phyloP scores from a whole-genome alignment of 2,797 vertebrate genomes.

The Epinephelus awoara region DNA sequence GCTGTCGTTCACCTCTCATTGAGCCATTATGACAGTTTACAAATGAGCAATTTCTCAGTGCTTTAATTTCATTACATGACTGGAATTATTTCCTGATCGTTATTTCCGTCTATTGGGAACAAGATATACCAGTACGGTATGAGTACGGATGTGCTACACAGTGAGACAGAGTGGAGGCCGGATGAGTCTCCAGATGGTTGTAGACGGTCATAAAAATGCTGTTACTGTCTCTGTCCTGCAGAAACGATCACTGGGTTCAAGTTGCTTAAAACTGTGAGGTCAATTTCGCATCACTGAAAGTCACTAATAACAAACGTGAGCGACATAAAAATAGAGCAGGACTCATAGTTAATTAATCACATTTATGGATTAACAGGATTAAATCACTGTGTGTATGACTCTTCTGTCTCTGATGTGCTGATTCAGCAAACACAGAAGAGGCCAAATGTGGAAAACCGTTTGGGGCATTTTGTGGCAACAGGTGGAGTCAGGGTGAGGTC shows the following conservation, averaged over 20 bases:
- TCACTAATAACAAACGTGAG: background rate
- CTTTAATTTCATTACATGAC: slow-evolving; percentile 4
- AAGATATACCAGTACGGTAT: slow-evolving; percentile 1
- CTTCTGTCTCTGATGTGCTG: slow-evolving; percentile 7
- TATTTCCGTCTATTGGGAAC: slow-evolving; percentile 10
- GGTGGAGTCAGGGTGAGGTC: slow-evolving; percentile 29
- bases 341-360: background rate
- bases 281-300: background rate
- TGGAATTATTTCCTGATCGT: slow-evolving; percentile 19
- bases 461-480: slow-evolving; percentile 32
- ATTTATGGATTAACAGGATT: background rate
- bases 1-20: background rate
- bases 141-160: slow-evolving; percentile 1
- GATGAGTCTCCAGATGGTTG: background rate
- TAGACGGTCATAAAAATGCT: slow-evolving; percentile 17
- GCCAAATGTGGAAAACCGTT: slow-evolving; percentile 29
- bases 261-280: background rate
- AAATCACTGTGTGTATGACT: background rate
- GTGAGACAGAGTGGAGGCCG: slow-evolving; percentile 4
- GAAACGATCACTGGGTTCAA: slow-evolving; percentile 1
- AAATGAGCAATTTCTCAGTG: background rate
- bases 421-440: slow-evolving; percentile 29
- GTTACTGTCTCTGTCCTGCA: background rate
- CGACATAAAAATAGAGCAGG: too few relatives aligned
- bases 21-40: background rate